phyloP scores from a whole-genome alignment of 2,113 vertebrate genomes.

The Entosphenus tridentatus region DNA sequence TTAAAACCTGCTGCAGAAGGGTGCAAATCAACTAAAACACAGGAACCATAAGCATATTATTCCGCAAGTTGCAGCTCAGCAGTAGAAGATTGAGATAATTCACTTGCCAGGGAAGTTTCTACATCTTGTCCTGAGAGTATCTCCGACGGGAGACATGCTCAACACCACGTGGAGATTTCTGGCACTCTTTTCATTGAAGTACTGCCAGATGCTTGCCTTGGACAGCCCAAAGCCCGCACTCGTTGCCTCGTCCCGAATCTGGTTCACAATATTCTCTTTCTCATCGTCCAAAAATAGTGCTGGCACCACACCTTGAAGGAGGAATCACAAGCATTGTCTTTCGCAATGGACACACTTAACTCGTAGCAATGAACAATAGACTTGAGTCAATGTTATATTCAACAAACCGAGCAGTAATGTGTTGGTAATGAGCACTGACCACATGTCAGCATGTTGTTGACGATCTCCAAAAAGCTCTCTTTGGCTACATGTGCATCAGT shows the following conservation, averaged over 20 bases:
- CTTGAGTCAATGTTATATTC: not conserved
- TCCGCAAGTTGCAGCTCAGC: too few species aligned
- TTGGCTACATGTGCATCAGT: constrained; percentile 67
- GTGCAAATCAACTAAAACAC: too few species aligned
- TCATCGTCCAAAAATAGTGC: constrained; percentile 76
- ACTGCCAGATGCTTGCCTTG: constrained; percentile 77
- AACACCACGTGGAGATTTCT: constrained; percentile 73
- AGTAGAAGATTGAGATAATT: not conserved
- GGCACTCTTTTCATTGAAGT: constrained; percentile 64
- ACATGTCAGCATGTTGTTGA: constrained; percentile 95
- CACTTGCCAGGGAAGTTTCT: constrained; percentile 73
- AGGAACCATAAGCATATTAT: too few species aligned
- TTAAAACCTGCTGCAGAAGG: too few species aligned
- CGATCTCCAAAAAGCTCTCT: constrained; percentile 79
- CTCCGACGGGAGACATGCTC: constrained; percentile 75
- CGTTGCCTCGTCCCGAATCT: constrained; percentile 44
- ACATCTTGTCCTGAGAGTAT: constrained; percentile 55
- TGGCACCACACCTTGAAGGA: constrained; percentile 53
- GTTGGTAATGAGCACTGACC: constrained; percentile 21
- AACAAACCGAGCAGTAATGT: not conserved
- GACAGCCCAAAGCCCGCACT: constrained; percentile 31
- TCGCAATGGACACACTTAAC: too few species aligned
- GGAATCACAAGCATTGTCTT: not conserved
- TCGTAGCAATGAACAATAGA: not conserved
- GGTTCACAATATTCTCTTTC: constrained; percentile 42